Percentiles rank a stretch among this genome's conserved stretches.
Conservation (phyloP, 2,888 invertebrate genomes). For the Plagodis pulveraria region DNA sequence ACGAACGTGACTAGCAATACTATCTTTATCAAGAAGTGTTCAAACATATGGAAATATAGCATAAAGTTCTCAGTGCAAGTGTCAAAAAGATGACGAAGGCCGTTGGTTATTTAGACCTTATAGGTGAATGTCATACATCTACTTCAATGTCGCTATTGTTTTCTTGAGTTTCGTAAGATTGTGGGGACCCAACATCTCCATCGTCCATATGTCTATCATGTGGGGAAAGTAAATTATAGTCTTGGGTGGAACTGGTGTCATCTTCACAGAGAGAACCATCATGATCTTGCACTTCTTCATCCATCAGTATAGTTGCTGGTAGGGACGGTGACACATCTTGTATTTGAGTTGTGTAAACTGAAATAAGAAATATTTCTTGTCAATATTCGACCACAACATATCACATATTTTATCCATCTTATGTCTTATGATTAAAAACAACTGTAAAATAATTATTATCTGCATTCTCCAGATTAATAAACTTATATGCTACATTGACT, state of each 20-base stretch:
- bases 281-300: conserved; percentile 59
- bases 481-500: too few species aligned
- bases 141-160: conserved; percentile 73
- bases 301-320: conserved; percentile 83
- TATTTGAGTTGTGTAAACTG: conserved; percentile 77
- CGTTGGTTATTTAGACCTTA: conserved; percentile 57
- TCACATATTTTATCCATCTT: too few species aligned
- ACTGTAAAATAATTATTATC: too few species aligned
- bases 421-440: too few species aligned
- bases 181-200: conserved; percentile 52
- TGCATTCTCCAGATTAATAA: not conserved
- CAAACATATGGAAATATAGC: conserved; percentile 29
- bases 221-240: conserved; percentile 42
- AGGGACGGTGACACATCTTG: conserved; percentile 77
- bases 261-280: conserved; percentile 61
- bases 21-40: conserved; percentile 41
- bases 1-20: conserved; percentile 59
- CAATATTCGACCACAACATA: not conserved
- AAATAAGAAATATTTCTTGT: conserved; percentile 35
- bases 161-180: conserved; percentile 60
- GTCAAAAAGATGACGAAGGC: conserved; percentile 36
- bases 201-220: conserved; percentile 28
- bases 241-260: conserved; percentile 69
- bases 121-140: conserved; percentile 75
- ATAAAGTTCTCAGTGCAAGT: conserved; percentile 31